phyloP scores from a whole-genome alignment of 2,888 invertebrate genomes.

The Heliothis peltigera region DNA sequence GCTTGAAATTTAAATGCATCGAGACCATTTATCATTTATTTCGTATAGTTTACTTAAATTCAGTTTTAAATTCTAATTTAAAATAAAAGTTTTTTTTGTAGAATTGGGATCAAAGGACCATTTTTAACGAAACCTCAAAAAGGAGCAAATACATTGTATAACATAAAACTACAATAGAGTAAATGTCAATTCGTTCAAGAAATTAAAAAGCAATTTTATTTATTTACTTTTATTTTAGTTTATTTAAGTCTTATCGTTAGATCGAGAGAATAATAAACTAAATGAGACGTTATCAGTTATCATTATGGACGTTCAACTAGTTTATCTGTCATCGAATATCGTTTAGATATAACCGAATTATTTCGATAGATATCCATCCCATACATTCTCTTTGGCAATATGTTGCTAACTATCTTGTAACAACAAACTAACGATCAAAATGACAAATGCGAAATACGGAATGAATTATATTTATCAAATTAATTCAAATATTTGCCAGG shows the following conservation, averaged over 20 bases:
- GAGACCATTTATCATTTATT: constrained; percentile 22
- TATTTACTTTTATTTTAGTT: too few species aligned
- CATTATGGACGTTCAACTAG: constrained; percentile 34
- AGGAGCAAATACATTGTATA: neutral
- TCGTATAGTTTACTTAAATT: neutral
- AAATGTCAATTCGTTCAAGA: too few species aligned
- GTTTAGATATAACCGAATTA: constrained; percentile 6
- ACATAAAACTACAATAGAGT: too few species aligned
- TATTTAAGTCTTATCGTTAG: neutral
- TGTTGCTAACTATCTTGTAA: neutral
- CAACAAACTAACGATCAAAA: too few species aligned
- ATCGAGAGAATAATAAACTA: constrained; percentile 9
- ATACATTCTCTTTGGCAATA: constrained; percentile 7
- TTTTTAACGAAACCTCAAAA: neutral
- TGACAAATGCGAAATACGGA: too few species aligned
- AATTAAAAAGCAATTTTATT: too few species aligned
- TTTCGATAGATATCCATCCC: too few species aligned
- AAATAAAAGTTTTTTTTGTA: too few species aligned
- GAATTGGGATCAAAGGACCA: neutral
- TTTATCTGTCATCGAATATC: constrained; percentile 38
- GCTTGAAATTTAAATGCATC: constrained; percentile 14
- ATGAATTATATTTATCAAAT: too few species aligned
- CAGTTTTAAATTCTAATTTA: too few species aligned
- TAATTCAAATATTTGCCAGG: too few species aligned
- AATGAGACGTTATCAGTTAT: constrained; percentile 19